Evolutionary conservation across 2,888 invertebrate species (phyloP).

Genomic region (Scaeva pyrastri): DNA sequence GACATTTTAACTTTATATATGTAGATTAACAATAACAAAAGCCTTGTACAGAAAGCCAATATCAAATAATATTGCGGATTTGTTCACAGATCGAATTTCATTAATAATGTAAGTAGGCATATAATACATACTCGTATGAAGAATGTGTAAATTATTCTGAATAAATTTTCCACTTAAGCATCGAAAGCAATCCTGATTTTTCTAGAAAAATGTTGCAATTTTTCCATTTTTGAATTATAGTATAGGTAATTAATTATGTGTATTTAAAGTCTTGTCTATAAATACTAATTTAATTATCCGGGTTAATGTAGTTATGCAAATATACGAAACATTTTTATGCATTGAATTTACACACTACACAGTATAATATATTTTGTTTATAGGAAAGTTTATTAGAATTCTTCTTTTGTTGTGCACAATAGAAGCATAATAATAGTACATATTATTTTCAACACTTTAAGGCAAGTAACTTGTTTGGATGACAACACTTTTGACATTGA

Average conservation of each 20-base stretch:
- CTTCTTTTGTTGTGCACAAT: not conserved
- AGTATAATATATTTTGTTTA: not conserved
- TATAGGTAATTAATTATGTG: not conserved
- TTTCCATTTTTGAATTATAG: not conserved
- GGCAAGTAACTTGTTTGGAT: too few relatives aligned
- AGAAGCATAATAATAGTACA: not conserved
- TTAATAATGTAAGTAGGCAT: not conserved
- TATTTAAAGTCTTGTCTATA: not conserved
- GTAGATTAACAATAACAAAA: conserved; percentile 13
- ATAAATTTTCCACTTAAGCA: conserved; percentile 13
- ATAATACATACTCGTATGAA: not conserved
- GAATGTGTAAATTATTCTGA: conserved; percentile 21
- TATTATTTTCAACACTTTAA: too few relatives aligned
- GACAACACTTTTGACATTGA: too few relatives aligned
- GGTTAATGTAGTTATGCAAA: not conserved
- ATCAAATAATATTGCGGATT: conserved; percentile 12
- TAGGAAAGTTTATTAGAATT: not conserved
- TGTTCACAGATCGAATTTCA: conserved; percentile 27
- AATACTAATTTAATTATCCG: not conserved
- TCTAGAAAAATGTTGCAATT: conserved; percentile 7
- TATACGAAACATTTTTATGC: not conserved
- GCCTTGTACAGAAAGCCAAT: not conserved
- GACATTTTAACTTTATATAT: conserved; percentile 11
- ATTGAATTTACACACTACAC: not conserved
- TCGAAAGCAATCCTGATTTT: not conserved